Evolutionary conservation across 2,888 invertebrate species (phyloP).

Genomic region (Andrena trimmerana): DNA sequence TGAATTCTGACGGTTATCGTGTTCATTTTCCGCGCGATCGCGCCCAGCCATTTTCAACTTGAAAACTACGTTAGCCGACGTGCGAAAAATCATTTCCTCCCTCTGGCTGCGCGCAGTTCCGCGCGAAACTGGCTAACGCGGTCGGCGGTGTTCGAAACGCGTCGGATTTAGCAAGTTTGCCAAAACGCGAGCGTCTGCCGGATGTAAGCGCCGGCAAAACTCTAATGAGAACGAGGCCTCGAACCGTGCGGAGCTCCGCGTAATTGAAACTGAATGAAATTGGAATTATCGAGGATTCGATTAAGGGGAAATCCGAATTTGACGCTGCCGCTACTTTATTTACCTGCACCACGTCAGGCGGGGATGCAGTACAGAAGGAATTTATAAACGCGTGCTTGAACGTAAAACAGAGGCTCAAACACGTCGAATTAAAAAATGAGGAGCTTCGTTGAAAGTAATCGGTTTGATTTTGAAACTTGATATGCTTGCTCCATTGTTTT

Average conservation of each 20-base stretch:
- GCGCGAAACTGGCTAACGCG: slow-evolving; percentile 9
- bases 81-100: slow-evolving; percentile 33
- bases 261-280: slow-evolving; percentile 49
- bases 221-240: slow-evolving; percentile 48
- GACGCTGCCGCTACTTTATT: slow-evolving; percentile 10
- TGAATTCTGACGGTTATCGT: slow-evolving; percentile 8
- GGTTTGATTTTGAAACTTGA: too few relatives aligned
- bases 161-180: slow-evolving; percentile 43
- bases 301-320: slow-evolving; percentile 42
- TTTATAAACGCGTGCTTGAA: too few relatives aligned
- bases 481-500: too few relatives aligned
- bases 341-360: neutral
- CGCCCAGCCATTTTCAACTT: neutral
- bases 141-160: slow-evolving; percentile 27
- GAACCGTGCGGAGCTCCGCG: slow-evolving; percentile 37
- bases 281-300: slow-evolving; percentile 47
- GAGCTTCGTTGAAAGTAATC: too few relatives aligned
- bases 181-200: neutral
- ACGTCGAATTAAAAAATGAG: too few relatives aligned
- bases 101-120: neutral
- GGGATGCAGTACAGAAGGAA: too few relatives aligned
- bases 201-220: slow-evolving; percentile 45
- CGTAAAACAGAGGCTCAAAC: neutral
- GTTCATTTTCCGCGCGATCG: neutral
- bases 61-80: slow-evolving; percentile 29